phyloP scores from a whole-genome alignment of 2,888 invertebrate genomes.

The Drosophila diplacantha region DNA sequence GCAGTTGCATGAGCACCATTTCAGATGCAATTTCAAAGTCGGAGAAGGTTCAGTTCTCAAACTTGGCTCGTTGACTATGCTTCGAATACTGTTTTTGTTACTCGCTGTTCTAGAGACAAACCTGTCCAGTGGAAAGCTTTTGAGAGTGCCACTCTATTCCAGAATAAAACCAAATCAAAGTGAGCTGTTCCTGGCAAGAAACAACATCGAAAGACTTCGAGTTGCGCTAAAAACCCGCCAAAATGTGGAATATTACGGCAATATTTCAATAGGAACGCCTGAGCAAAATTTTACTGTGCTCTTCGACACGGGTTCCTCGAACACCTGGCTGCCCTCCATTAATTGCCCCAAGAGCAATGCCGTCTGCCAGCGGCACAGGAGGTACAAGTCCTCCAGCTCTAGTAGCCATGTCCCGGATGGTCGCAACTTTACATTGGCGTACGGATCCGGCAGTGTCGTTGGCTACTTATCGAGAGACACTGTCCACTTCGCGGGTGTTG shows the following conservation, averaged over 20 bases:
- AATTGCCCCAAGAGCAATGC: conserved; percentile 93
- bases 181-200: conserved; percentile 5
- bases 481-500: conserved; percentile 28
- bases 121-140: conserved; percentile 1
- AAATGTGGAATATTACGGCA: conserved; percentile 88
- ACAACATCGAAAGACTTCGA: background rate
- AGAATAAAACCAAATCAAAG: background rate
- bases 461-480: conserved; percentile 95
- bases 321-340: conserved; percentile 98
- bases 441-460: conserved; percentile 95
- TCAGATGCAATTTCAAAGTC: background rate
- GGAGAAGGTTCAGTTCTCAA: conserved; percentile 16
- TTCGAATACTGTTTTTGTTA: conserved; percentile 11
- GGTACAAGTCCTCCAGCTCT: conserved; percentile 92
- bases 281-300: conserved; percentile 94
- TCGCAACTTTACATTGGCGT: conserved; percentile 91
- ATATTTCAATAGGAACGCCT: conserved; percentile 92
- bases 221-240: conserved; percentile 33
- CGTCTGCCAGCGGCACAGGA: conserved; percentile 95
- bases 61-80: conserved; percentile 39
- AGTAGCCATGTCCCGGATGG: conserved; percentile 90
- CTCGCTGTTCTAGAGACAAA: background rate
- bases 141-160: conserved; percentile 35
- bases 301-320: conserved; percentile 98
- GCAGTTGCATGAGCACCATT: conserved; percentile 9